Percentiles rank a stretch among this genome's conserved stretches.
Evolutionary conservation across 1,140 invertebrate species (phyloP).

Genomic region (Linepithema humile): DNA sequence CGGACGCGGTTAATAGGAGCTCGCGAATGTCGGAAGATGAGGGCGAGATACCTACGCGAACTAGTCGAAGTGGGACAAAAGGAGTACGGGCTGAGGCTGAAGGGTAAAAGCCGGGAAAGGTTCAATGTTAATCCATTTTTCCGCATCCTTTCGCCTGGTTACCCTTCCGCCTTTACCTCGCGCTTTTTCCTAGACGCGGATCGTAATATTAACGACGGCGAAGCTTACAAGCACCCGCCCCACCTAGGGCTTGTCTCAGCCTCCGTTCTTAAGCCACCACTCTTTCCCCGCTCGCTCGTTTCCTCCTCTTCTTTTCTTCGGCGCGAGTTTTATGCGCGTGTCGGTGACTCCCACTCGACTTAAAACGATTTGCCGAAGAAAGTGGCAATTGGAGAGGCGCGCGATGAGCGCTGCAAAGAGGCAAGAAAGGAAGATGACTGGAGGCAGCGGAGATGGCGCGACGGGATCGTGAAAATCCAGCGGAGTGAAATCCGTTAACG

Average conservation of each 20-base stretch:
- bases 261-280: constrained; percentile 16
- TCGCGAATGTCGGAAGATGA: constrained; percentile 21
- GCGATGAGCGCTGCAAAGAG: constrained; percentile 32
- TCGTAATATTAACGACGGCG: constrained; percentile 74
- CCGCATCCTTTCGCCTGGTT: constrained; percentile 57
- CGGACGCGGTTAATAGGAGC: constrained; percentile 71
- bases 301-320: not conserved
- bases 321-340: constrained; percentile 51
- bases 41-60: constrained; percentile 14
- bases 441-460: not conserved
- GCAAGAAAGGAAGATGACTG: not conserved
- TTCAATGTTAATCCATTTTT: constrained; percentile 78
- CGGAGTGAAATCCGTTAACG: constrained; percentile 71
- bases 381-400: constrained; percentile 54
- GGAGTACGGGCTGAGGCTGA: not conserved
- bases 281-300: not conserved
- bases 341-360: constrained; percentile 51
- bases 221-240: constrained; percentile 60
- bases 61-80: not conserved
- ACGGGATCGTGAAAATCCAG: constrained; percentile 57
- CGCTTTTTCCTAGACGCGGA: constrained; percentile 52
- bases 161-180: constrained; percentile 32
- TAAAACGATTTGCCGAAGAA: constrained; percentile 60
- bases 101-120: constrained; percentile 56
- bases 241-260: constrained; percentile 10